Evolutionary conservation across 2,797 vertebrate species (phyloP), one percentile per base, ranked within the genome.

Genomic region (Tadarida brasiliensis): DNA sequence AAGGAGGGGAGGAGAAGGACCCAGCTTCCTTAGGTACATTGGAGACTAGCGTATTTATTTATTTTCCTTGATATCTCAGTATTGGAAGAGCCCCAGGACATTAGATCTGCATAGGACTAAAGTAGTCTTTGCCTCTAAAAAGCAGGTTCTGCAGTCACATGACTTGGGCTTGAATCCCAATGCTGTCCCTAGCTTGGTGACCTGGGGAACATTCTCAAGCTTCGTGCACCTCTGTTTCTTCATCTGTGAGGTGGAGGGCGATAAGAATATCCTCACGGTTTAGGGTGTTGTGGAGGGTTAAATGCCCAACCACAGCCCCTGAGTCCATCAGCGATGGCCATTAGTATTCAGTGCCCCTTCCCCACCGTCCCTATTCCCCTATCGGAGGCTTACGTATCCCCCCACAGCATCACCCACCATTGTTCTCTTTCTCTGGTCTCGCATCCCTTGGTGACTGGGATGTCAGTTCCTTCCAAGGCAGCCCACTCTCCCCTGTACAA

Each of bases 11-110:
- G 68, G 78, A 35, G 84, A 93, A 94, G 74, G 84, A 68, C 65
- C 17, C 33, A 68, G 65, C 19, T 68, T n/a, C n/a, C 84, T 94
- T 97, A 93, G 93, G 97, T 94, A 96, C 89, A 51, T 80, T 94
- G 54, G 80, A 96, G 70, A 93, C 89, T 73, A 39, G 16, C 22
- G 74, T 54, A 70, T 51, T 96, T 56, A 47, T 68, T 83, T 70
- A n/a, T n/a, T 81, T 86, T 59, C 20, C 57, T 94, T 65, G 67
- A 17, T 84, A 24, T 86, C n/a, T 90, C 11, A 24, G 19, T 87
- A 84, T 49, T 92, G 61, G 91, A 80, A 81, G 68, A 70, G 67
- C 82, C 44, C 20, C 35, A 59, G 49, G 78, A 7, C 70, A 80
- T 65, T 49, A 51, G 73, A n/a, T 49, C 22, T 30, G 20, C 30